These are phyloP conservation scores for Argyra leucocephala DNA, from an alignment of 2,888 invertebrate genomes.

Conservation along the genomic window DNA sequence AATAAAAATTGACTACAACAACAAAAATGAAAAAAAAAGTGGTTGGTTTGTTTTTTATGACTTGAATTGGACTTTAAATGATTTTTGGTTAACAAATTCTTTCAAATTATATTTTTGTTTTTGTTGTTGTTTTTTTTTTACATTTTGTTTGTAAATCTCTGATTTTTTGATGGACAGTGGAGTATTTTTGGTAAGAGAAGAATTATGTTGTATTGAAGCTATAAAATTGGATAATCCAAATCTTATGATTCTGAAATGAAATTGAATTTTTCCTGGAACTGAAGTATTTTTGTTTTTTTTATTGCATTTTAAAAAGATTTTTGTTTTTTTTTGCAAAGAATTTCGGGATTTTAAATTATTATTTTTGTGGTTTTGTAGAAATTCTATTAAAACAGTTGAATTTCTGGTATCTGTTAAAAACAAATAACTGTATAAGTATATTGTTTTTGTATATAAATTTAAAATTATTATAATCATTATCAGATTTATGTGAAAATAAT, in stretches of 20 bases:
- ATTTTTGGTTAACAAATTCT: conserved; percentile 6
- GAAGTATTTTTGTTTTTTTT: not conserved
- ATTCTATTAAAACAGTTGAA: too few relatives aligned
- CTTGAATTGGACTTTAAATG: not conserved
- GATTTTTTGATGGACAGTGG: conserved; percentile 2
- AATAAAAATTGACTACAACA: not conserved
- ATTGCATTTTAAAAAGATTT: not conserved
- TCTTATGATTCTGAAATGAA: not conserved
- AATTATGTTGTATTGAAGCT: not conserved
- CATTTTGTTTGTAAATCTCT: not conserved
- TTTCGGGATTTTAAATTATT: too few relatives aligned
- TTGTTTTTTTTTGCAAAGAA: not conserved
- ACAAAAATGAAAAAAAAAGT: too few relatives aligned
- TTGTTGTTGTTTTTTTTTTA: not conserved
- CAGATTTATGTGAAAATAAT: conserved; percentile 1
- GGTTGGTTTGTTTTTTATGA: not conserved
- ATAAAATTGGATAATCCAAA: not conserved
- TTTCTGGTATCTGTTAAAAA: too few relatives aligned
- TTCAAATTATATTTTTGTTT: not conserved
- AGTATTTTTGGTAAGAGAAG: too few relatives aligned
- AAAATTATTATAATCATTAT: not conserved
- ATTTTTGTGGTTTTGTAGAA: too few relatives aligned
- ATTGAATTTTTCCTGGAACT: not conserved
- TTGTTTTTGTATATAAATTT: not conserved
- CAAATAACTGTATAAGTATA: too few relatives aligned